Conservation (phyloP, 2,113 vertebrate species). For the Phoxinus phoxinus region DNA sequence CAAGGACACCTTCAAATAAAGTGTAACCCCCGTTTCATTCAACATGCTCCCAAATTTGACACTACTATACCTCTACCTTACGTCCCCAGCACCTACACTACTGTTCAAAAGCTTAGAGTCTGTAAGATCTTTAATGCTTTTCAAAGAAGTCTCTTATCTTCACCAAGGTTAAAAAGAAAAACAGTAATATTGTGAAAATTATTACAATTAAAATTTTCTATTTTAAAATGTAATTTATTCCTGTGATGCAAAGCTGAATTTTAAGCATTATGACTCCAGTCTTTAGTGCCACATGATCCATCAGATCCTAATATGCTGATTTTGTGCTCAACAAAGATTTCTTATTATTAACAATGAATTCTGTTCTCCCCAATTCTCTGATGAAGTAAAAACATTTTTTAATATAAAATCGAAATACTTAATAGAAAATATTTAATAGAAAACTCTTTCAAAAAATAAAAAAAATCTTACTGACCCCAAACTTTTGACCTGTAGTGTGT, state of each 20-base stretch:
- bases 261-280: not conserved
- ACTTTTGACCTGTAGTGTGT: not conserved
- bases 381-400: no score
- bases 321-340: no score
- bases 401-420: no score
- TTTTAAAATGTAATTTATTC: no score
- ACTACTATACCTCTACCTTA: not conserved
- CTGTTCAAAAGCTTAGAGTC: not conserved
- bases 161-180: not conserved
- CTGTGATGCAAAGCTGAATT: not conserved
- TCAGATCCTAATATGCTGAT: not conserved
- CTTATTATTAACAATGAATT: not conserved
- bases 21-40: slow-evolving; percentile 2
- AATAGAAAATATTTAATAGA: no score
- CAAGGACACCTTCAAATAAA: no score
- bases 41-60: slow-evolving; percentile 5
- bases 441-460: not conserved
- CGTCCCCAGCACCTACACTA: not conserved
- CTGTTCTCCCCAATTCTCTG: no score
- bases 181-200: not conserved
- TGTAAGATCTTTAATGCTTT: not conserved
- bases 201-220: no score
- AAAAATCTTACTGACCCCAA: not conserved
- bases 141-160: not conserved
- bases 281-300: not conserved